Base-by-base conservation (phyloP, 2,888 invertebrate genomes). In the Leucozona laternaria region DNA sequence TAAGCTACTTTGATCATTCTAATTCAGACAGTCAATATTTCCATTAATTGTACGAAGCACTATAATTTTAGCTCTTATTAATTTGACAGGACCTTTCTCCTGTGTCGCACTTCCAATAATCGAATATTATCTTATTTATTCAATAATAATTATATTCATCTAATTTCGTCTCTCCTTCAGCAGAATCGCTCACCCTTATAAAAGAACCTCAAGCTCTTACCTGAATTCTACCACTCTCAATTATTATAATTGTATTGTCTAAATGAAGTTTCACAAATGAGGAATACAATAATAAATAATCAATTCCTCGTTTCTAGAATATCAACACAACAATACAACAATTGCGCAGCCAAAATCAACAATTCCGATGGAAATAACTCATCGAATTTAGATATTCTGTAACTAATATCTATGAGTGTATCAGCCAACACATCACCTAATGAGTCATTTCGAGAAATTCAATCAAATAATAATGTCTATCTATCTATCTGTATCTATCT, bases 401-500 rank as follows among this genome's bases (percentile, higher is more conserved):
- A 78, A 53, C 76, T 72, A 71, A 72, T 64, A 71, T 64, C 76
- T 60, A 62, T 48, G 34, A 66, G 48, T 34, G 20, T 68, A 68
- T 37, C 68, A 57, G 73, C 31, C 60, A 53, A 57, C 80, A 77
- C 71, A 80, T 85, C 80, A 72, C 22, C 80, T 66, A 80, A 72
- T 80, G 85, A 85, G 68, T 85, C 66, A 77, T 73, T 80, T 62
- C 45, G 45, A 78, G 71, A 55, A 80, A 80, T 81, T 77, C 77
- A 80, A 85, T 85, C 77, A 85, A 80, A 77, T 62, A 72, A 76
- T 76, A 66, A 40, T 68, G 66, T 58, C 53, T 34, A 22, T 68
- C 31, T 50, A n/a, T 68, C 15, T 34, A 45, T 45, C 45, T n/a
- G n/a, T 13, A 17, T 20, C 64, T 66, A 13, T 45, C n/a, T 0